Base-by-base conservation (phyloP, 2,888 invertebrate species). In the Trichogramma evanescens region DNA sequence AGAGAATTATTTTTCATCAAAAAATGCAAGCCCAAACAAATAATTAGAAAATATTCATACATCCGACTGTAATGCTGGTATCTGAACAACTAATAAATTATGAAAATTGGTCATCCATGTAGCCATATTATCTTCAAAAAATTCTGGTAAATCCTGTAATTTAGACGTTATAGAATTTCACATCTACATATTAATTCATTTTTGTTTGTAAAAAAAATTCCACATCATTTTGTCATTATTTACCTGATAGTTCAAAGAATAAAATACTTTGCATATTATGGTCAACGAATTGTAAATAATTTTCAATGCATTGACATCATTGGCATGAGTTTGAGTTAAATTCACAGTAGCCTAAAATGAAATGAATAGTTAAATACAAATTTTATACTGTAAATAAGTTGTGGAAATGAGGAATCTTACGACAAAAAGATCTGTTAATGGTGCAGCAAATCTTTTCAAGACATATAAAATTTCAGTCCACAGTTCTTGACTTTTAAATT, bases 381-480 rank as follows among this genome's bases (percentile, higher is more conserved):
- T 50, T 58, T 56, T 51, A 54, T 13, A 39, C 51, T 51, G 54
- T 42, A 59, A 66, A 44, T 2, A 50, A 48, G 8, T 54, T 26
- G 26, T 26, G 38, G 54, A 61, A n/a, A 51, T 9, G 10, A 9
- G 42, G 6, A 56, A 56, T 70, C 81, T 82, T 81, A 92, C 92
- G 78, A 87, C 82, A 77, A 96, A 89, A 4, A 99, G 82, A 76
- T 95, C 91, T 0, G 98, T 98, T 46, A 99, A 83, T 0, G 97
- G 95, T 70, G 91, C 87, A 0, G 98, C 95, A 80, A 99, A 91
- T 69, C 89, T 89, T 62, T 95, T 93, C 66, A 99, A 79, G 1
- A 99, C 98, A 80, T 92, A 90, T 77, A 96, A 96, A 64, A 99
- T 98, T 81, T 99, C 99, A 56, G 86, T 86, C 97, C 98, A 99